A percentile compares a stretch with the other conserved stretches of the same genome.
phyloP scores from a whole-genome alignment of 2,888 invertebrate genomes.

The Lacanobia wlatinum region DNA sequence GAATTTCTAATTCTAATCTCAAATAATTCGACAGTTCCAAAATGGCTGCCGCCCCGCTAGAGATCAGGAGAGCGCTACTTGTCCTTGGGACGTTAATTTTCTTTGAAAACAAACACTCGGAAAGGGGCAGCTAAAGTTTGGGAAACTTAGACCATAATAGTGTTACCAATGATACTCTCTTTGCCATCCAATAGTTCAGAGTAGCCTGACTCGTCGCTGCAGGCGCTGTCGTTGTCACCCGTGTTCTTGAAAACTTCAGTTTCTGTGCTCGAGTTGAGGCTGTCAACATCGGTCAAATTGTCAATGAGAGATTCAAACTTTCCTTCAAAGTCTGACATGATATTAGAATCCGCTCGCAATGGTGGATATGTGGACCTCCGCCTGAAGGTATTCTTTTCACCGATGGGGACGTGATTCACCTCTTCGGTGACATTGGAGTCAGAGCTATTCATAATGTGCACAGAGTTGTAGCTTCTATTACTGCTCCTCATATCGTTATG shows the following conservation, averaged over 20 bases:
- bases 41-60: slow-evolving; percentile 54
- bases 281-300: slow-evolving; percentile 84
- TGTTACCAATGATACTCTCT: slow-evolving; percentile 87
- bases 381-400: slow-evolving; percentile 85
- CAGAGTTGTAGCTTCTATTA: slow-evolving; percentile 74
- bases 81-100: slow-evolving; percentile 57
- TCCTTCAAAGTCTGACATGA: slow-evolving; percentile 78
- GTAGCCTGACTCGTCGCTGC: slow-evolving; percentile 97
- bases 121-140: slow-evolving; percentile 35
- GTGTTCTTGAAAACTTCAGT: slow-evolving; percentile 87
- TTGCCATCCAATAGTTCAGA: slow-evolving; percentile 93
- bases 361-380: slow-evolving; percentile 88
- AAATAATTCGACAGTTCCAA: slow-evolving; percentile 50
- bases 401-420: slow-evolving; percentile 87
- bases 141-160: slow-evolving; percentile 85
- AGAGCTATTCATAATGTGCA: slow-evolving; percentile 65
- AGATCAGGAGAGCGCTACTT: slow-evolving; percentile 48
- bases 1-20: slow-evolving; percentile 55
- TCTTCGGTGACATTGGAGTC: slow-evolving; percentile 71
- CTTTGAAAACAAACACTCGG: slow-evolving; percentile 58
- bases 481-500: slow-evolving; percentile 68
- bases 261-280: slow-evolving; percentile 83
- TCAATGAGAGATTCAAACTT: slow-evolving; percentile 87
- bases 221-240: slow-evolving; percentile 94
- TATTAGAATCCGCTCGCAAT: slow-evolving; percentile 75